Percentiles rank a stretch among this genome's conserved stretches.
These are phyloP conservation scores for Allacma fusca DNA, from an alignment of 2,888 invertebrate species.

Conservation along the genomic window DNA sequence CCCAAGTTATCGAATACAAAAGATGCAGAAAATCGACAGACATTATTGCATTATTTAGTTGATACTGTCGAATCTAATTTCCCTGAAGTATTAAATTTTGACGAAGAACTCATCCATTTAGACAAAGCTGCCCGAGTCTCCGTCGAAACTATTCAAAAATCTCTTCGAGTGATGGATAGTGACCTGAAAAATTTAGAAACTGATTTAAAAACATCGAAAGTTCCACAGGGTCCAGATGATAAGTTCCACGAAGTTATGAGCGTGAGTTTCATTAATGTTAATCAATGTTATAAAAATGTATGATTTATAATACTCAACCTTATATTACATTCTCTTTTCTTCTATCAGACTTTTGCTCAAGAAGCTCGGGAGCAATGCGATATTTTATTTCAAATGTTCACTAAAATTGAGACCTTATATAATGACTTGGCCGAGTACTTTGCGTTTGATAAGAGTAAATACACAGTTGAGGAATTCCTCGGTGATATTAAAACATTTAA, in stretches of 20 bases:
- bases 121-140: slow-evolving; percentile 88
- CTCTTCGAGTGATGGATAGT: slow-evolving; percentile 84
- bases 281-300: not conserved
- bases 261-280: slow-evolving; percentile 71
- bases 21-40: slow-evolving; percentile 90
- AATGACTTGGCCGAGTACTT: slow-evolving; percentile 87
- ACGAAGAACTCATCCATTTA: slow-evolving; percentile 88
- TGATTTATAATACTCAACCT: not conserved
- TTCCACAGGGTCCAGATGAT: slow-evolving; percentile 80
- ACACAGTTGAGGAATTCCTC: slow-evolving; percentile 95
- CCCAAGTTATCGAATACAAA: slow-evolving; percentile 93
- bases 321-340: too few species aligned
- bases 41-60: slow-evolving; percentile 89
- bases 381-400: slow-evolving; percentile 90
- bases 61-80: slow-evolving; percentile 87
- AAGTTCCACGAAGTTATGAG: slow-evolving; percentile 86
- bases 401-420: slow-evolving; percentile 89
- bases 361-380: slow-evolving; percentile 87
- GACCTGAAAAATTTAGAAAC: slow-evolving; percentile 88
- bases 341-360: slow-evolving; percentile 73
- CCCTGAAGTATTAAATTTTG: slow-evolving; percentile 82
- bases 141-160: slow-evolving; percentile 81
- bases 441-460: slow-evolving; percentile 91
- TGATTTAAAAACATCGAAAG: slow-evolving; percentile 84
- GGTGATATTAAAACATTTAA: slow-evolving; percentile 93